Evolutionary conservation across 2,113 vertebrate species (phyloP).

Genomic region (Glareola pratincola): DNA sequence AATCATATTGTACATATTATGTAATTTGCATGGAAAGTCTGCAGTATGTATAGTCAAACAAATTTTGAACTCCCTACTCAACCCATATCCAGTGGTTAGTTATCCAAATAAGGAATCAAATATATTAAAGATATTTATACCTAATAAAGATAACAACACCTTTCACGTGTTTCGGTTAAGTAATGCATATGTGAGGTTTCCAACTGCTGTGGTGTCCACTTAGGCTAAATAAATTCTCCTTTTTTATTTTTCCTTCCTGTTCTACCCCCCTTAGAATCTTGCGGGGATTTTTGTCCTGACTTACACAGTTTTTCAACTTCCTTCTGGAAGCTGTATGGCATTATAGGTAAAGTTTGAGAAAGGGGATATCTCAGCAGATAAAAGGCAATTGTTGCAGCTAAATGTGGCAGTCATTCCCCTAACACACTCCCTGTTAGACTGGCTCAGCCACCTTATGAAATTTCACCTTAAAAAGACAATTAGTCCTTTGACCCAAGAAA

Average conservation of each 20-base stretch:
- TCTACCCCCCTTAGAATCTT: not conserved
- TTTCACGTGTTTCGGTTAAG: not conserved
- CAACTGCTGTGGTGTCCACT: not conserved
- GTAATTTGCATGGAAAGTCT: not conserved
- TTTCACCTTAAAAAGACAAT: constrained; percentile 15
- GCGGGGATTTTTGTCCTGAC: not conserved
- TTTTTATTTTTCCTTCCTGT: not conserved
- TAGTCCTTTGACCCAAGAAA: not conserved
- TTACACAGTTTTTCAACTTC: not conserved
- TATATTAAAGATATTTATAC: not conserved
- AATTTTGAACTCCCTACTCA: not conserved
- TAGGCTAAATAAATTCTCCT: not conserved
- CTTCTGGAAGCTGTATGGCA: not conserved
- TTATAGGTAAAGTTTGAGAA: not conserved
- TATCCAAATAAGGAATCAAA: not conserved
- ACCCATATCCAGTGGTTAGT: not conserved
- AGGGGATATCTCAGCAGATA: not conserved
- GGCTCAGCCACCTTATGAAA: not conserved
- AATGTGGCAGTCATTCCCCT: not conserved
- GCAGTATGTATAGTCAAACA: not conserved
- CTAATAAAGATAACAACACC: not conserved
- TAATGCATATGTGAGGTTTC: not conserved
- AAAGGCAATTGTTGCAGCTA: not conserved
- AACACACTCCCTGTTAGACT: not conserved
- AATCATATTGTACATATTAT: not conserved